Evolutionary conservation across 2,888 invertebrate genomes (phyloP).

Genomic region (Platynereis dumerilii): DNA sequence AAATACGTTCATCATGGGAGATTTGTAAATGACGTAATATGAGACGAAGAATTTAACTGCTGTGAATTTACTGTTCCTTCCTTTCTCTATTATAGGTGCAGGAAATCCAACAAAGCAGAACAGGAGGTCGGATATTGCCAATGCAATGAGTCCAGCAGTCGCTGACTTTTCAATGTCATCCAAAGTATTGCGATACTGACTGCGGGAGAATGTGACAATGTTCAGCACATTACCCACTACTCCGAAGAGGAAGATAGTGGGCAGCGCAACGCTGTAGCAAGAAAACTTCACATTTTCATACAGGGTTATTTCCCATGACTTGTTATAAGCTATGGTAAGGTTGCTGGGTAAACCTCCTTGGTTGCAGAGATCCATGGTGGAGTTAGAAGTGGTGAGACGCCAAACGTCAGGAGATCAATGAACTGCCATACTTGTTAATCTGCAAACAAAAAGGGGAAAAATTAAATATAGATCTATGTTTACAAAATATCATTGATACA

Average conservation of each 20-base stretch:
- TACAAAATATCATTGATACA: too few species aligned
- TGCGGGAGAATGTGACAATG: constrained; percentile 18
- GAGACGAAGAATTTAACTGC: constrained; percentile 6
- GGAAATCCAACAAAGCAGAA: constrained; percentile 32
- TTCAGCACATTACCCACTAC: constrained; percentile 20
- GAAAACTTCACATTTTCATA: constrained; percentile 5
- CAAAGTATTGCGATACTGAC: constrained; percentile 16
- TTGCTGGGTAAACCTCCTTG: too few species aligned
- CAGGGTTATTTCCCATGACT: neutral
- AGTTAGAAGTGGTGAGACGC: too few species aligned
- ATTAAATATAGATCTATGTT: too few species aligned
- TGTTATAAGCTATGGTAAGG: neutral
- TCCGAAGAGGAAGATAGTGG: constrained; percentile 18
- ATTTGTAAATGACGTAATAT: constrained; percentile 18
- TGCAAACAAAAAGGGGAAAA: too few species aligned
- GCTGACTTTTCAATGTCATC: constrained; percentile 31
- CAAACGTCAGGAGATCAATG: too few species aligned
- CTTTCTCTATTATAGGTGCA: neutral
- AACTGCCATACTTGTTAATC: too few species aligned
- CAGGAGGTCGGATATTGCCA: constrained; percentile 32
- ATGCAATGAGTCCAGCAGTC: constrained; percentile 30
- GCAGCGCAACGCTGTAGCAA: constrained; percentile 9
- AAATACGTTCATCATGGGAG: constrained; percentile 21
- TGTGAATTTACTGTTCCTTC: constrained; percentile 7
- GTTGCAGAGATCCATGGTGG: too few species aligned